phyloP scores from a whole-genome alignment of 2,113 vertebrate genomes.

The Melanerpes formicivorus region DNA sequence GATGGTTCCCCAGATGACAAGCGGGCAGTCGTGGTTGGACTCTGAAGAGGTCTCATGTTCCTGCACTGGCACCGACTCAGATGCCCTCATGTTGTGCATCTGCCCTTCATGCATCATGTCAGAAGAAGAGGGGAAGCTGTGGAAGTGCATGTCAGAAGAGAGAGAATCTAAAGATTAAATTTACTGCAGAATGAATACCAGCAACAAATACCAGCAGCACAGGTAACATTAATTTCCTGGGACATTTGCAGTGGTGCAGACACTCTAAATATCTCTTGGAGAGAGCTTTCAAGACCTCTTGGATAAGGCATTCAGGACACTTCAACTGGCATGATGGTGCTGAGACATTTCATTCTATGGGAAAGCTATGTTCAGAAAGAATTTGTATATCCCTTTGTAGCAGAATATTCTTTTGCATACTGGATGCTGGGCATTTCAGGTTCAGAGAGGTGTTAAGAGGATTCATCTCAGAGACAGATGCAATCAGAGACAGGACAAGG shows the following conservation, averaged over 20 bases:
- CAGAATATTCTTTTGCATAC: background rate
- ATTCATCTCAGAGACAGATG: background rate
- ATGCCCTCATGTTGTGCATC: background rate
- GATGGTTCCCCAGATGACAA: background rate
- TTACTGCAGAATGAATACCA: background rate
- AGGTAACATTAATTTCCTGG: background rate
- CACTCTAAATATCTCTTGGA: background rate
- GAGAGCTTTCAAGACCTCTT: background rate
- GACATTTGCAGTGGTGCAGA: background rate
- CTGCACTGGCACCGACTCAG: background rate
- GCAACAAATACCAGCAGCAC: background rate
- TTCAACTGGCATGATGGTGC: background rate
- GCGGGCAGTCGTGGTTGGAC: accelerated
- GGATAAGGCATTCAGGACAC: background rate
- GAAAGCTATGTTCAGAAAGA: background rate
- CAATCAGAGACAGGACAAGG: background rate
- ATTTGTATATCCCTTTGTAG: background rate
- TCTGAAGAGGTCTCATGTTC: background rate
- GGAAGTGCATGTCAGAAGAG: background rate
- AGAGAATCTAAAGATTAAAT: background rate
- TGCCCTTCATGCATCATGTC: background rate
- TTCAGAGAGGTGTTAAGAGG: background rate
- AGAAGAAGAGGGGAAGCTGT: background rate
- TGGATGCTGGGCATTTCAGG: background rate
- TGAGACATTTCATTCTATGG: background rate